Base-by-base conservation (phyloP, 2,888 invertebrate species). In the Cheilosia vernalis region DNA sequence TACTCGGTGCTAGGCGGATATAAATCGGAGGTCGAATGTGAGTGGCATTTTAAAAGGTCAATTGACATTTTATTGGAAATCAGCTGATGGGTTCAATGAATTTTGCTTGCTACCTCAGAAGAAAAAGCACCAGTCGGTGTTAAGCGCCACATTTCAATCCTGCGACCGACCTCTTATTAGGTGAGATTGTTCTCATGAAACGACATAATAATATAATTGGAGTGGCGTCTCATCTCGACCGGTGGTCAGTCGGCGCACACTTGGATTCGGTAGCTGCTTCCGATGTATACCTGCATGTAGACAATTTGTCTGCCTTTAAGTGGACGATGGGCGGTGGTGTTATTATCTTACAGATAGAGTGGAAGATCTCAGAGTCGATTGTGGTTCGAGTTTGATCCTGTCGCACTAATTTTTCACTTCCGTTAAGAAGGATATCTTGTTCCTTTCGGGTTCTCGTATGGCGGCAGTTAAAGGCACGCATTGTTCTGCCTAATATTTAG, bases 121-220 rank as follows among this genome's bases (percentile, higher is more conserved):
- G 13, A 5, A 13, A 6, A 9, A 64, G 53, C 58, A 55, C 40
- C 27, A 30, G 66, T 37, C 33, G 30, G 44, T 24, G 44, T 66
- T 53, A 37, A 67, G 58, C 60, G 40, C 66, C 77, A 61, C 53
- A 61, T 82, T 58, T 44, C 70, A 85, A 81, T 66, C 85, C 56
- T 6, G 37, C 37, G 27, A 63, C 66, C 85, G 85, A 33, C 76
- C 42, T 85, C 60, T 85, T 67, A 85, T 81, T 85, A 81, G 61
- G 66, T 24, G 53, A 64, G 81, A 81, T 81, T 77, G 51, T 85
- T 85, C 85, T 51, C 24, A 17, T 56, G 85, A 85, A 81, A 37
- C 66, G 81, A 67, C 66, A 69, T 85, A 72, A 85, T 81, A 81
- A 72, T 81, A 66, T 81, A 81, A 85, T 81, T 85, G 76, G 81